Conservation (phyloP, 1,140 invertebrate genomes). For the Drosophila teissieri region DNA sequence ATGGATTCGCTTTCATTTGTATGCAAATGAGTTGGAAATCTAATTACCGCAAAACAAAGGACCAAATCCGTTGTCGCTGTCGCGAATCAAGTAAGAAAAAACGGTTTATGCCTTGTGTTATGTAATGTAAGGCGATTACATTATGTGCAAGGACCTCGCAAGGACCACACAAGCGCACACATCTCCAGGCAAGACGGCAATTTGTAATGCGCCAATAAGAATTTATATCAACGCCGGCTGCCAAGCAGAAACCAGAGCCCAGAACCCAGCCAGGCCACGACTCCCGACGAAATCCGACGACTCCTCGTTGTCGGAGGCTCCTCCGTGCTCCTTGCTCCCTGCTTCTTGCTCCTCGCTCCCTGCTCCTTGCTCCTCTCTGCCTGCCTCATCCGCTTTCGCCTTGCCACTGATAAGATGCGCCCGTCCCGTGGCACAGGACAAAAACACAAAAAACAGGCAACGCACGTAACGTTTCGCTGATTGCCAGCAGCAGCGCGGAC, state of each 20-base stretch:
- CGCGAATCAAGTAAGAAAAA: constrained; percentile 60
- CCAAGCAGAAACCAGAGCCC: constrained; percentile 44
- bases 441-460: constrained; percentile 28
- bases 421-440: constrained; percentile 22
- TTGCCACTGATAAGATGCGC: constrained; percentile 57
- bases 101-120: constrained; percentile 53
- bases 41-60: constrained; percentile 73
- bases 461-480: constrained; percentile 45
- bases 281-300: constrained; percentile 36
- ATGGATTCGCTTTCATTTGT: constrained; percentile 56
- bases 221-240: constrained; percentile 76
- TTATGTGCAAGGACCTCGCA: constrained; percentile 54
- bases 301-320: constrained; percentile 35
- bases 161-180: constrained; percentile 12
- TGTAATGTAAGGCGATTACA: constrained; percentile 72
- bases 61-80: constrained; percentile 61
- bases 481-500: constrained; percentile 52
- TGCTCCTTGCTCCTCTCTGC: constrained; percentile 4
- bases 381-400: neutral
- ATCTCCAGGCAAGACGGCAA: constrained; percentile 62
- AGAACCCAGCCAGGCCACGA: neutral
- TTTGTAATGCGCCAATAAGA: constrained; percentile 83
- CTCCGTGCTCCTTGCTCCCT: constrained; percentile 2
- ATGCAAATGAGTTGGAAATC: constrained; percentile 79
- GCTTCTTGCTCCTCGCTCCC: neutral